These are phyloP conservation scores for Corvus hawaiiensis DNA, from an alignment of 2,113 vertebrate species.

Conservation along the genomic window DNA sequence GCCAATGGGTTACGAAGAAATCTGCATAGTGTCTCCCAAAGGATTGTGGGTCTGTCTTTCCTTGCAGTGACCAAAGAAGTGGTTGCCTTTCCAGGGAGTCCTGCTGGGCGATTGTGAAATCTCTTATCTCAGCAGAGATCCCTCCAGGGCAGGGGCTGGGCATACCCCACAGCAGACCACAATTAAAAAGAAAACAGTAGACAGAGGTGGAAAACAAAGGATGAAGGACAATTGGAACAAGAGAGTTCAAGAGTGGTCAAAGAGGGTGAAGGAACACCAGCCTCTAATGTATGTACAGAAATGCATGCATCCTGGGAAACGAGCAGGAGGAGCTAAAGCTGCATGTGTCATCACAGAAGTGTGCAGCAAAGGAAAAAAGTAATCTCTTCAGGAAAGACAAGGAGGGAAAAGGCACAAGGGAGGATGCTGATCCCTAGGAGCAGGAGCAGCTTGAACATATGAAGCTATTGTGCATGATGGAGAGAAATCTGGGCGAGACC, in stretches of 20 bases:
- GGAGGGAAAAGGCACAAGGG: not conserved
- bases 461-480: not conserved
- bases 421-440: not conserved
- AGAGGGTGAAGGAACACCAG: not conserved
- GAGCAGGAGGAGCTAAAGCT: not conserved
- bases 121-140: no score
- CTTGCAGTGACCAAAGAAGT: no score
- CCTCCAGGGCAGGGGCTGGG: no score
- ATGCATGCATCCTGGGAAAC: not conserved
- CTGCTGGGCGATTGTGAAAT: no score
- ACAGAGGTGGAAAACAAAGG: not conserved
- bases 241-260: not conserved
- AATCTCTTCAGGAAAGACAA: not conserved
- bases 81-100: no score
- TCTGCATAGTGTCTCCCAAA: no score
- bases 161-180: no score
- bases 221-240: not conserved
- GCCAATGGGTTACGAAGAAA: no score
- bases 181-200: not conserved
- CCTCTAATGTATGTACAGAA: not conserved
- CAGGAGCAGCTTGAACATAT: not conserved
- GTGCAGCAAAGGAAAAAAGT: not conserved
- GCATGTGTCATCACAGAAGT: not conserved
- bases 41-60: no score
- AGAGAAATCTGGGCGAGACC: not conserved